phyloP scores from a whole-genome alignment of 2,888 invertebrate genomes.

The Eurois occulta region DNA sequence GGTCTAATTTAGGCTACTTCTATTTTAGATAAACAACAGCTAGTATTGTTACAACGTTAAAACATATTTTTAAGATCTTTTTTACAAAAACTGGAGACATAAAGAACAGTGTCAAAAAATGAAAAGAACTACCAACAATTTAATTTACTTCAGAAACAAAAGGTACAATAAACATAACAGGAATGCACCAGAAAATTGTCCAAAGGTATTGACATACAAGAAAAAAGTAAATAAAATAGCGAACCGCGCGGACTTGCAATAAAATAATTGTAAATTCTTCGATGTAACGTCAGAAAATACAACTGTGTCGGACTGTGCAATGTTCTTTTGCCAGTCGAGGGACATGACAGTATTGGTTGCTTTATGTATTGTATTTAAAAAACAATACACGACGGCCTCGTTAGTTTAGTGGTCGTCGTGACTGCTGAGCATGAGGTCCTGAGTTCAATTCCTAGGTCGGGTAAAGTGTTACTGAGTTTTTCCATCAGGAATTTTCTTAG shows the following conservation, averaged over 20 bases:
- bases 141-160: conserved; percentile 24
- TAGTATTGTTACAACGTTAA: too few relatives aligned
- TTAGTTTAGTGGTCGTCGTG: neutral
- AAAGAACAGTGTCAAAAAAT: neutral
- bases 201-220: conserved; percentile 35
- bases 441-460: neutral
- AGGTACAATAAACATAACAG: conserved; percentile 19
- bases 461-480: neutral
- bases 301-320: neutral
- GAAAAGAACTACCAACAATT: neutral
- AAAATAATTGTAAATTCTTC: conserved; percentile 66
- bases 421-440: neutral
- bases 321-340: neutral
- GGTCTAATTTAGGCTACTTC: too few relatives aligned
- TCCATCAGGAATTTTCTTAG: neutral
- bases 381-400: neutral
- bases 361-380: neutral
- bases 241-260: conserved; percentile 46
- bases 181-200: conserved; percentile 61
- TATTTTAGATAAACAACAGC: too few relatives aligned
- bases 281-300: conserved; percentile 49
- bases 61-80: too few relatives aligned
- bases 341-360: neutral
- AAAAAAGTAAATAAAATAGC: conserved; percentile 50
- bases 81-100: neutral